Percentiles rank a stretch among this genome's conserved stretches.
These are phyloP conservation scores for Condylostylus longicornis DNA, from an alignment of 1,140 invertebrate species.

Conservation along the genomic window DNA sequence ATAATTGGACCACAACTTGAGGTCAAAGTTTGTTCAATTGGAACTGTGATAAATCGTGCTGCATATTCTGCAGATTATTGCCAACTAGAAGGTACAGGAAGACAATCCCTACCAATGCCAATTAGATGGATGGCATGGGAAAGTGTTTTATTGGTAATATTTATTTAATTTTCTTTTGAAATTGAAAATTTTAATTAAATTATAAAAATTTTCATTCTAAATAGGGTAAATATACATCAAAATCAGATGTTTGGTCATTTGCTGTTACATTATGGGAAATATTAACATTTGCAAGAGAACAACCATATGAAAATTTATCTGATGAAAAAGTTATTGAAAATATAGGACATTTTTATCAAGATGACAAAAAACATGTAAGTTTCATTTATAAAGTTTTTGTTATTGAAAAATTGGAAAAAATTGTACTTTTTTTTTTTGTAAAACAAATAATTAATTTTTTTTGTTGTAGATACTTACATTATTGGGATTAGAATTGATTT, in stretches of 20 bases:
- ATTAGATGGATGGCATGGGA: constrained; percentile 76
- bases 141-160: constrained; percentile 58
- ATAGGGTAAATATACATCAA: constrained; percentile 66
- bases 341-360: constrained; percentile 52
- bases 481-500: too few species aligned
- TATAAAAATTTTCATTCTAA: constrained; percentile 12
- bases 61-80: constrained; percentile 57
- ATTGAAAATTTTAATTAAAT: constrained; percentile 4
- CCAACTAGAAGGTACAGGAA: constrained; percentile 43
- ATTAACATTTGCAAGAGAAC: constrained; percentile 65
- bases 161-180: constrained; percentile 2
- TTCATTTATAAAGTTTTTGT: too few species aligned
- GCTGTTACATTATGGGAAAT: constrained; percentile 84
- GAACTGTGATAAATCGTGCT: constrained; percentile 45
- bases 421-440: too few species aligned
- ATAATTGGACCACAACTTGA: constrained; percentile 61
- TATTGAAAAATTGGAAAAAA: too few species aligned
- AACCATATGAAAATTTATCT: constrained; percentile 61
- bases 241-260: constrained; percentile 81
- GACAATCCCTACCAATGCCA: constrained; percentile 41
- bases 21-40: constrained; percentile 71
- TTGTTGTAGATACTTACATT: too few species aligned
- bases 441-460: too few species aligned
- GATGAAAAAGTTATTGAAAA: constrained; percentile 71
- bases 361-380: constrained; percentile 37